Percentiles rank a stretch among this genome's conserved stretches.
These are phyloP conservation scores for Gambusia holbrooki DNA, from an alignment of 2,113 vertebrate genomes.

Conservation along the genomic window DNA sequence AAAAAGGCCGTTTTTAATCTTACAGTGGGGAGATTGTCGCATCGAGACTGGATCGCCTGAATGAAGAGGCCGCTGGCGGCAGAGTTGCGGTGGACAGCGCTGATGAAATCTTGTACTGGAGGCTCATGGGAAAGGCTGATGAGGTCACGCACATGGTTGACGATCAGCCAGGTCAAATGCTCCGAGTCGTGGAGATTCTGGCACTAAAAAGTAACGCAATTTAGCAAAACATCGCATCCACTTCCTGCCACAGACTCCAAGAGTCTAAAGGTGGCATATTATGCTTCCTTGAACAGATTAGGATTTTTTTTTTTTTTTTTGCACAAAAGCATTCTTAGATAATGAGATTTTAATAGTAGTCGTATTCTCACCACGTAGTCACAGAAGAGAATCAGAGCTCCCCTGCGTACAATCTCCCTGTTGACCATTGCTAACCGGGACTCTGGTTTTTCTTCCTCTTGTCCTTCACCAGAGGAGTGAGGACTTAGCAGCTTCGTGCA, in stretches of 20 bases:
- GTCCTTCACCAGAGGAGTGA: constrained; percentile 81
- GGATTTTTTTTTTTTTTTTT: too few relatives aligned
- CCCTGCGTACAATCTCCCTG: constrained; percentile 91
- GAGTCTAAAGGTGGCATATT: too few relatives aligned
- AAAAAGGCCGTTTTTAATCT: constrained; percentile 45
- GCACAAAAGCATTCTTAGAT: too few relatives aligned
- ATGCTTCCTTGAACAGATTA: too few relatives aligned
- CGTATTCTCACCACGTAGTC: constrained; percentile 91
- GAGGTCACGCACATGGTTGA: constrained; percentile 95
- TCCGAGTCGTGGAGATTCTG: constrained; percentile 98
- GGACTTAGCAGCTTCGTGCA: constrained; percentile 90
- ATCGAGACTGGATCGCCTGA: constrained; percentile 96
- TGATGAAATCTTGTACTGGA: constrained; percentile 97
- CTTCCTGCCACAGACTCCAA: too few relatives aligned
- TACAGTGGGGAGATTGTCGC: constrained; percentile 91
- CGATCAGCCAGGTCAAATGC: constrained; percentile 96
- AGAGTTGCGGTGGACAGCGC: constrained; percentile 94
- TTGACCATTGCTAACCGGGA: constrained; percentile 88
- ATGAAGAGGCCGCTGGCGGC: constrained; percentile 98
- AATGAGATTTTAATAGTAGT: background rate
- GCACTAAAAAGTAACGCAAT: constrained; percentile 79
- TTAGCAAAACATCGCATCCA: background rate
- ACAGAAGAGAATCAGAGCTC: constrained; percentile 95
- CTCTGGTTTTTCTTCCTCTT: constrained; percentile 76
- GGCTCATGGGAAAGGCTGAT: constrained; percentile 95